Evolutionary conservation across 2,888 invertebrate species (phyloP).

Genomic region (Pollenia angustigena): DNA sequence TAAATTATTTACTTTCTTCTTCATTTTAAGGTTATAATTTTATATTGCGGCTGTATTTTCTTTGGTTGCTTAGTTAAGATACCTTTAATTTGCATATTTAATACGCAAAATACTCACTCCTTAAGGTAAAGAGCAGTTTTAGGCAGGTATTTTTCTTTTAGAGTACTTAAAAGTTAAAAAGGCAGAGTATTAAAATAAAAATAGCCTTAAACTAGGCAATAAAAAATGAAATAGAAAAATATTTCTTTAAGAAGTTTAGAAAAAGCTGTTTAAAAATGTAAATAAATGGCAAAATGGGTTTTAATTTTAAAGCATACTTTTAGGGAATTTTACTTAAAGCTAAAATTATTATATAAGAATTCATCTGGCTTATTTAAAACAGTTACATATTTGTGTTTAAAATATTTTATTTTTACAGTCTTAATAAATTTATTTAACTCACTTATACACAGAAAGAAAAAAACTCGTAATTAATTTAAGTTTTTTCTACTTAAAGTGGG

Average conservation of each 20-base stretch:
- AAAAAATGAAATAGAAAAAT: background rate
- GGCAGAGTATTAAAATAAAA: background rate
- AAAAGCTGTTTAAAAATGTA: background rate
- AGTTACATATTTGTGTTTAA: too few relatives aligned
- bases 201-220: constrained; percentile 6
- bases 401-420: too few relatives aligned
- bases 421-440: too few relatives aligned
- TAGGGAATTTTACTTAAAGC: background rate
- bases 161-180: constrained; percentile 6
- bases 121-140: constrained; percentile 5
- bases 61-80: constrained; percentile 3
- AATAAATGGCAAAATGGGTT: background rate
- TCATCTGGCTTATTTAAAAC: background rate
- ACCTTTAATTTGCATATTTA: constrained; percentile 66
- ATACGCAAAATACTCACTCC: background rate
- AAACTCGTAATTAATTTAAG: too few relatives aligned
- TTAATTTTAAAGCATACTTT: background rate
- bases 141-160: constrained; percentile 22
- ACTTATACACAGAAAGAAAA: too few relatives aligned
- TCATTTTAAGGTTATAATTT: constrained; percentile 51
- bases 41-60: constrained; percentile 23
- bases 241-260: background rate
- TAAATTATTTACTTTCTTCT: constrained; percentile 59
- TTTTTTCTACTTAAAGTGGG: too few relatives aligned
- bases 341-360: background rate